Percentiles rank a stretch among this genome's conserved stretches.
These are phyloP conservation scores for Tetrax tetrax DNA, from an alignment of 2,113 vertebrate species.

Conservation along the genomic window DNA sequence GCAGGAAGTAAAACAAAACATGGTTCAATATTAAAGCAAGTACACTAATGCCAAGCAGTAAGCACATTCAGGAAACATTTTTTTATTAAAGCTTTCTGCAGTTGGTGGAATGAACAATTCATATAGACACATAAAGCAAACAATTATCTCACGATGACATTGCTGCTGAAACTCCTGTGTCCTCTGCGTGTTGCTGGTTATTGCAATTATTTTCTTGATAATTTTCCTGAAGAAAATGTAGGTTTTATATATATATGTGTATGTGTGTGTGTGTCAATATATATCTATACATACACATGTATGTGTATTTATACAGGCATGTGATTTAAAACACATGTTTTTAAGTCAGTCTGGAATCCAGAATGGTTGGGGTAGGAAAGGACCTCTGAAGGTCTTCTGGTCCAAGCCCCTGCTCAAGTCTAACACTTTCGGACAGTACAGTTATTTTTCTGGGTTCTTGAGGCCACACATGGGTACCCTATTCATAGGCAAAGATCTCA, in stretches of 20 bases:
- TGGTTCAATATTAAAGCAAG: neutral
- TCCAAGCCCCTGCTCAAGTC: neutral
- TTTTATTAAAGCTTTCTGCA: neutral
- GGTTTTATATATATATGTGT: too few species aligned
- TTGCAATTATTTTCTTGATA: neutral
- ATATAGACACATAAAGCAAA: accelerated
- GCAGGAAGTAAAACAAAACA: slow-evolving; percentile 61
- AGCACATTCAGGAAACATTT: neutral
- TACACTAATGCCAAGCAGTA: neutral
- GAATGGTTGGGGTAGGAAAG: neutral
- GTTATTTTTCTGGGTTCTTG: neutral
- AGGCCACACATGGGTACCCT: neutral
- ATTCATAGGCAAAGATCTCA: neutral
- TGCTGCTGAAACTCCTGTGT: neutral
- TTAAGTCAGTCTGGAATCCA: neutral
- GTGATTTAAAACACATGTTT: neutral
- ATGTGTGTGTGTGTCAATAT: neutral
- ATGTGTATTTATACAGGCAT: neutral
- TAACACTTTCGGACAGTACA: neutral
- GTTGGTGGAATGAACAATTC: neutral
- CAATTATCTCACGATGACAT: neutral
- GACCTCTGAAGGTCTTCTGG: neutral
- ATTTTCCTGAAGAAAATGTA: neutral
- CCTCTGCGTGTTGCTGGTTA: neutral
- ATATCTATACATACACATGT: neutral